A percentile compares a stretch with the other conserved stretches of the same genome.
These are phyloP conservation scores for Anarhynchus alexandrinus DNA, from an alignment of 2,113 vertebrate genomes.

Conservation along the genomic window DNA sequence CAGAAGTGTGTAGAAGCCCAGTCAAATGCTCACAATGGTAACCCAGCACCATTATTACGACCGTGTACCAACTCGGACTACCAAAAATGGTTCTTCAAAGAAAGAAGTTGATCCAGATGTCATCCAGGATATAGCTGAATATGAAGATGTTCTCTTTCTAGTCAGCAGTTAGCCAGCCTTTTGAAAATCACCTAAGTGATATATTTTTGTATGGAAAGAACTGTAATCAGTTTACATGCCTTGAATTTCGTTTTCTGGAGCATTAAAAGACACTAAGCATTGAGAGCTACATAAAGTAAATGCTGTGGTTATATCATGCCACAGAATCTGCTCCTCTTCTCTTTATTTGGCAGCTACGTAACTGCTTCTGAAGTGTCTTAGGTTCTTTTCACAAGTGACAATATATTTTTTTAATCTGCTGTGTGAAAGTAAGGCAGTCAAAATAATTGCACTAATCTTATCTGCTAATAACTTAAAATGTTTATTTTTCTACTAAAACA, in stretches of 20 bases:
- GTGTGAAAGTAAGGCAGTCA: slow-evolving; percentile 33
- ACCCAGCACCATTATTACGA: slow-evolving; percentile 78
- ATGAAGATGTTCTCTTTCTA: background rate
- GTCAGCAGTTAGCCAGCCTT: background rate
- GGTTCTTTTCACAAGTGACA: slow-evolving; percentile 24
- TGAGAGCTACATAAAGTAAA: slow-evolving; percentile 1
- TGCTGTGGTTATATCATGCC: background rate
- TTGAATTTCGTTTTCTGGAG: slow-evolving; percentile 2
- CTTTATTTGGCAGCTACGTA: slow-evolving; percentile 47
- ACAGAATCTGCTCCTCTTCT: background rate
- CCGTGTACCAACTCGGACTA: slow-evolving; percentile 75
- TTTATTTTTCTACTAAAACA: slow-evolving; percentile 63
- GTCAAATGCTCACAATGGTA: slow-evolving; percentile 59
- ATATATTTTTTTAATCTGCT: slow-evolving; percentile 33
- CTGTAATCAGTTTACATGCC: slow-evolving; percentile 25
- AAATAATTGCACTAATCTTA: slow-evolving; percentile 60
- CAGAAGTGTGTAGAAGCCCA: slow-evolving; percentile 87
- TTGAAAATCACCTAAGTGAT: background rate
- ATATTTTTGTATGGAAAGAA: slow-evolving; percentile 39
- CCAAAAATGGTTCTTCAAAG: slow-evolving; percentile 94
- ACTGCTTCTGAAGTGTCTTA: slow-evolving; percentile 18
- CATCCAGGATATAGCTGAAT: background rate
- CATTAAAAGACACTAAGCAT: slow-evolving; percentile 29
- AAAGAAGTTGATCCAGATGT: slow-evolving; percentile 65
- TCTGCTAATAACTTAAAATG: slow-evolving; percentile 37